These are phyloP conservation scores for Acrossocheilus wenchowensis DNA, from an alignment of 2,797 vertebrate species.

Conservation along the genomic window DNA sequence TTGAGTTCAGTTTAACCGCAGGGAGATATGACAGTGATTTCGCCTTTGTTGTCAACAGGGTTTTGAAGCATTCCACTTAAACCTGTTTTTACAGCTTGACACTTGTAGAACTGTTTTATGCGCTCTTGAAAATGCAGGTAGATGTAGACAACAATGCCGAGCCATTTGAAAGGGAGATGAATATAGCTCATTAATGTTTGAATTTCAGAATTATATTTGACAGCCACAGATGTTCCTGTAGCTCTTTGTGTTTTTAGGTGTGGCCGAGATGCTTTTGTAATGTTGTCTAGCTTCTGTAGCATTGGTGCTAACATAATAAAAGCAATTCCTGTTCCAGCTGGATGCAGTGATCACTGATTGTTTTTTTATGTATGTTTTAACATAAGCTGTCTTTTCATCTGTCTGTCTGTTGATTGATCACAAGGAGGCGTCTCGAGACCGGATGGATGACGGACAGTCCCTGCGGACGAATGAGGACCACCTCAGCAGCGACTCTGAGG, in stretches of 20 bases:
- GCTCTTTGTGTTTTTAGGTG: background rate
- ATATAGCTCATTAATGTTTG: background rate
- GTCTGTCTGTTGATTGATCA: constrained; percentile 56
- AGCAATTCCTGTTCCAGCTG: background rate
- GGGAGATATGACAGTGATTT: constrained; percentile 66
- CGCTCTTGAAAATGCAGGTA: background rate
- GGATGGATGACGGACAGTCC: constrained; percentile 67
- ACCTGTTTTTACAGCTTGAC: constrained; percentile 61
- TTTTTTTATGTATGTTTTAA: background rate
- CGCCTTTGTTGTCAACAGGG: constrained; percentile 64
- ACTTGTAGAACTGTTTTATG: constrained; percentile 53
- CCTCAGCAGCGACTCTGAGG: constrained; percentile 81
- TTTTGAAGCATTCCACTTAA: constrained; percentile 52
- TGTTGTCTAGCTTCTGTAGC: background rate
- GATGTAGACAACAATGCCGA: background rate
- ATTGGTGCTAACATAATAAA: background rate
- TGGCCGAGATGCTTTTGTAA: constrained; percentile 3
- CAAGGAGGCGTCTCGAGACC: constrained; percentile 70
- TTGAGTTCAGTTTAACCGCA: constrained; percentile 62
- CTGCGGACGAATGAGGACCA: constrained; percentile 73
- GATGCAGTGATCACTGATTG: background rate
- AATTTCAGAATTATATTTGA: constrained; percentile 13
- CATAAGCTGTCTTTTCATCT: background rate
- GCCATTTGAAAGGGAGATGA: background rate
- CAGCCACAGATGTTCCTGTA: constrained; percentile 3